A percentile compares a stretch with the other conserved stretches of the same genome.
Conservation (phyloP, 1,140 invertebrate genomes). For the Drusus annulatus region DNA sequence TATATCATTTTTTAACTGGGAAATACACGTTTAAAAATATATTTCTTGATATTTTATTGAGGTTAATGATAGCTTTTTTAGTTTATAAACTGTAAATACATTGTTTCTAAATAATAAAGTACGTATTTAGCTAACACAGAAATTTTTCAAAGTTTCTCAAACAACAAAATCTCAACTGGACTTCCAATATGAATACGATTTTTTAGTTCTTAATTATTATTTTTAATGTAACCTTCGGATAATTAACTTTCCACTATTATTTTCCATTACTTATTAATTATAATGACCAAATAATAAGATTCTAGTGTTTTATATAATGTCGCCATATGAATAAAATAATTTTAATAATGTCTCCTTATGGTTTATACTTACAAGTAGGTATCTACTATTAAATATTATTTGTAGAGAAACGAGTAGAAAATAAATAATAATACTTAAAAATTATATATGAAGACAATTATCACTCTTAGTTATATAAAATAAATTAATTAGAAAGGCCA, state of each 20-base stretch:
- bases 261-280: neutral
- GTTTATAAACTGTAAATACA: neutral
- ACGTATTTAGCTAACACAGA: too few relatives aligned
- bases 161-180: slow-evolving; percentile 11
- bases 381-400: too few relatives aligned
- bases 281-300: neutral
- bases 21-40: too few relatives aligned
- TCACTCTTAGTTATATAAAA: neutral
- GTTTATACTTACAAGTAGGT: neutral
- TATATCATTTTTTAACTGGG: too few relatives aligned
- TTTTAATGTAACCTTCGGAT: neutral
- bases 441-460: neutral
- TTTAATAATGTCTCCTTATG: neutral
- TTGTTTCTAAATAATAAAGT: neutral
- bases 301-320: neutral
- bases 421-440: too few relatives aligned
- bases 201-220: neutral
- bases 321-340: neutral
- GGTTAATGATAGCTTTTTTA: too few relatives aligned
- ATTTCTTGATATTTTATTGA: too few relatives aligned
- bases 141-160: neutral
- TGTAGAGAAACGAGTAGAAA: too few relatives aligned
- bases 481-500: neutral
- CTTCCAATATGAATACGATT: neutral
- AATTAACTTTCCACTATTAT: neutral